phyloP scores from a whole-genome alignment of 2,888 invertebrate species.

The Syritta pipiens region DNA sequence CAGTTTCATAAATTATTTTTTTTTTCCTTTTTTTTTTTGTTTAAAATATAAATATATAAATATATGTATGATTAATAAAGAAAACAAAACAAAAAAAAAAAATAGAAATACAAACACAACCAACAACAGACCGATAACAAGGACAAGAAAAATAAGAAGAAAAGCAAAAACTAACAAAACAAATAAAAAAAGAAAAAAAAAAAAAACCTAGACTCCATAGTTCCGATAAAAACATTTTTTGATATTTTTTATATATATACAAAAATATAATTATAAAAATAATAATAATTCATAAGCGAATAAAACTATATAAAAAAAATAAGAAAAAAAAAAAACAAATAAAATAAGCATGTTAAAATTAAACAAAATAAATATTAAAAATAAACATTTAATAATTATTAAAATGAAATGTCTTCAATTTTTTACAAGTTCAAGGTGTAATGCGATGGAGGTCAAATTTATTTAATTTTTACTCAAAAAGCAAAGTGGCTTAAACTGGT shows the following conservation, averaged over 20 bases:
- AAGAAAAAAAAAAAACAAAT: slow-evolving; percentile 33
- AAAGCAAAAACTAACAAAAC: slow-evolving; percentile 15
- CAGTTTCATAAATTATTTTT: slow-evolving; percentile 56
- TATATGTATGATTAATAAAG: slow-evolving; percentile 2
- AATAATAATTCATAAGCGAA: slow-evolving; percentile 48
- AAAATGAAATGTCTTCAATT: slow-evolving; percentile 10
- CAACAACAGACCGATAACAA: slow-evolving; percentile 11
- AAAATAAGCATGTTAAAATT: slow-evolving; percentile 65
- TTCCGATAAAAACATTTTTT: slow-evolving; percentile 70
- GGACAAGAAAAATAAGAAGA: slow-evolving; percentile 9
- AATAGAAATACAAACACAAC: no score
- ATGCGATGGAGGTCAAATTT: no score
- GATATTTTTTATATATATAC: slow-evolving; percentile 73
- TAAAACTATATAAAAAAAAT: slow-evolving; percentile 23
- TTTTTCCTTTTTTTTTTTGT: slow-evolving; percentile 13
- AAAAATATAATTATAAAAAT: slow-evolving; percentile 70
- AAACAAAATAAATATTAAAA: slow-evolving; percentile 63
- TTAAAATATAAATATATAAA: slow-evolving; percentile 16
- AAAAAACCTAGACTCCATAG: slow-evolving; percentile 51
- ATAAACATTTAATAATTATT: slow-evolving; percentile 51
- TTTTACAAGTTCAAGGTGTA: background rate
- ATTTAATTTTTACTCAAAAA: no score
- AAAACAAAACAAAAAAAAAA: slow-evolving; percentile 11
- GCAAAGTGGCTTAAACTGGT: no score
- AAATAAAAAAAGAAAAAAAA: slow-evolving; percentile 11